These are phyloP conservation scores for Napeogenes sylphis DNA, from an alignment of 2,888 invertebrate genomes.

Conservation along the genomic window DNA sequence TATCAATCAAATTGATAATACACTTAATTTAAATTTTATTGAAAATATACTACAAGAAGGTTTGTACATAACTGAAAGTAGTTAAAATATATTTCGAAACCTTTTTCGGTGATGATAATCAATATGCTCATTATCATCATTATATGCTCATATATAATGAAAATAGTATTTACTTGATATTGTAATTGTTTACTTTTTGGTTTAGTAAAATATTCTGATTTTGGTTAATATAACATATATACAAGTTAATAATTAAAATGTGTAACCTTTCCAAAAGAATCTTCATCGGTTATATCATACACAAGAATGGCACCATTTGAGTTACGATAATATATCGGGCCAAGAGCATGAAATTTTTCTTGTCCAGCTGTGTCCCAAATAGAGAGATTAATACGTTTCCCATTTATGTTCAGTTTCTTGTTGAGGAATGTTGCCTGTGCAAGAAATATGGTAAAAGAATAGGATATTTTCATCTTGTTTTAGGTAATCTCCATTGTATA, in stretches of 20 bases:
- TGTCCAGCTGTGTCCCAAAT: conserved; percentile 99
- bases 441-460: conserved; percentile 10
- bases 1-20: too few species aligned
- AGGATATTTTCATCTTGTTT: too few species aligned
- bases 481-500: background rate
- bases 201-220: too few species aligned
- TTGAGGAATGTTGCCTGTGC: conserved; percentile 95
- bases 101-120: too few species aligned
- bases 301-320: conserved; percentile 98
- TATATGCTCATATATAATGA: too few species aligned
- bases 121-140: too few species aligned
- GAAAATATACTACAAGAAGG: background rate
- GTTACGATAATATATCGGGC: conserved; percentile 98
- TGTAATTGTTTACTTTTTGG: too few species aligned
- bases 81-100: conserved; percentile 5
- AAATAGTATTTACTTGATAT: too few species aligned
- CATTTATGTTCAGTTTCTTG: conserved; percentile 94
- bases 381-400: conserved; percentile 91
- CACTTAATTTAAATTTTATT: too few species aligned
- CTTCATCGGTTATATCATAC: conserved; percentile 98
- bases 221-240: background rate
- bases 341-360: conserved; percentile 96
- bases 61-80: background rate
- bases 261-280: conserved; percentile 93
- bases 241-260: background rate